Conservation (phyloP, 2,888 invertebrate species). For the Formica aserva region DNA sequence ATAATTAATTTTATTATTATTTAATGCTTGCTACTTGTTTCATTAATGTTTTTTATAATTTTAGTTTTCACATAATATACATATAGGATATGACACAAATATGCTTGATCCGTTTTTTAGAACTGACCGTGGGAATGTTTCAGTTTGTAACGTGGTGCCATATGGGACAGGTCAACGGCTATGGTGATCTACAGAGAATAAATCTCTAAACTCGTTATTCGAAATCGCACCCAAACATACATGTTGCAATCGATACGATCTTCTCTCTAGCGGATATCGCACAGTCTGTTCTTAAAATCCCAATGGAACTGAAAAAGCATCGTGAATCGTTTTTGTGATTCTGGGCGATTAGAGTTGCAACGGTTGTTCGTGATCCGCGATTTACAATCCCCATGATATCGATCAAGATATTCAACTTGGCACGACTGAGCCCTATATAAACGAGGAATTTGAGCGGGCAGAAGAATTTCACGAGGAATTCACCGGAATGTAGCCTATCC, state of each 20-base stretch:
- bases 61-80: neutral
- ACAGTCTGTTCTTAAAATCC: neutral
- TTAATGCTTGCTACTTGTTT: conserved; percentile 10
- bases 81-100: neutral
- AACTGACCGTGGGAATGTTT: conserved; percentile 25
- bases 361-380: conserved; percentile 72
- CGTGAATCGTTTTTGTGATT: conserved; percentile 59
- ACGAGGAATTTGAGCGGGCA: conserved; percentile 49
- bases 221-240: neutral
- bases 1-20: conserved; percentile 19
- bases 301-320: conserved; percentile 14
- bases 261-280: conserved; percentile 23
- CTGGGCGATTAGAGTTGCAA: conserved; percentile 72
- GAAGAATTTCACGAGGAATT: conserved; percentile 55
- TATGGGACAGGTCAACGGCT: conserved; percentile 7
- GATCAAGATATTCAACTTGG: conserved; percentile 67
- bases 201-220: conserved; percentile 33
- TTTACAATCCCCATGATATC: conserved; percentile 78
- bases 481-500: conserved; percentile 1
- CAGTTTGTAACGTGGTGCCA: conserved; percentile 2
- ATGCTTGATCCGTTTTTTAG: neutral
- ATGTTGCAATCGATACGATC: conserved; percentile 34
- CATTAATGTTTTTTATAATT: neutral
- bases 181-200: conserved; percentile 31
- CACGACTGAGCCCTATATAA: conserved; percentile 49